Base-by-base conservation (phyloP, 2,888 invertebrate genomes). In the Pyrochroa serraticornis region DNA sequence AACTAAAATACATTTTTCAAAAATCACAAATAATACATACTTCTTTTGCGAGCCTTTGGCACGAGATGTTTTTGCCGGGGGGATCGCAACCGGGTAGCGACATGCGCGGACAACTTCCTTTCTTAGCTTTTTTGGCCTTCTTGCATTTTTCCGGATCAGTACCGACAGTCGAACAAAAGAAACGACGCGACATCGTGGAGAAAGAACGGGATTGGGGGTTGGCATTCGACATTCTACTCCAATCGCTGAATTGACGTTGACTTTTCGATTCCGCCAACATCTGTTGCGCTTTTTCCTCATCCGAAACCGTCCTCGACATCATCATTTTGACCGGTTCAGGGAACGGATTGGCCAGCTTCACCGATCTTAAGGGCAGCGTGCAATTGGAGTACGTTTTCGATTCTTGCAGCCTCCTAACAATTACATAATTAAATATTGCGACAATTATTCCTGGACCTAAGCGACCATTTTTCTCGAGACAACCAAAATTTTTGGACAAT, bases 261-360 rank as follows among this genome's bases (percentile, higher is more conserved):
- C 47, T 56, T 46, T 64, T n/a, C 62, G 71, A 60, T 46, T 77
- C 76, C 6, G 75, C 72, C 52, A 73, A 69, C 75, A 76, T 78
- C 52, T 75, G 74, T 6, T 74, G 71, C 2, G 78, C 77, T 55
- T 79, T 79, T 52, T 79, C 79, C 51, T 76, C 73, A 63, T 79
- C 78, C 6, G 77, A 75, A 2, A 76, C 70, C 2, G 72, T 75
- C 55, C 77, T 74, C 0, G 77, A 77, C 7, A 70, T 70, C 75
- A 78, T 78, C 48, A 72, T 66, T 54, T 78, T 78, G 0, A 79
- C 75, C 0, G 78, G 78, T 35, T 77, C 76, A 0, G 79, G 78
- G 64, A 79, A 78, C 3, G 78, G 78, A 50, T 69, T 76, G 0
- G 78, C 75, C 58, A 79, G 55, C 47, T 73, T 76, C 1, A 76